These are phyloP conservation scores for Patella ulyssiponensis DNA, from an alignment of 2,888 invertebrate genomes.

Conservation along the genomic window DNA sequence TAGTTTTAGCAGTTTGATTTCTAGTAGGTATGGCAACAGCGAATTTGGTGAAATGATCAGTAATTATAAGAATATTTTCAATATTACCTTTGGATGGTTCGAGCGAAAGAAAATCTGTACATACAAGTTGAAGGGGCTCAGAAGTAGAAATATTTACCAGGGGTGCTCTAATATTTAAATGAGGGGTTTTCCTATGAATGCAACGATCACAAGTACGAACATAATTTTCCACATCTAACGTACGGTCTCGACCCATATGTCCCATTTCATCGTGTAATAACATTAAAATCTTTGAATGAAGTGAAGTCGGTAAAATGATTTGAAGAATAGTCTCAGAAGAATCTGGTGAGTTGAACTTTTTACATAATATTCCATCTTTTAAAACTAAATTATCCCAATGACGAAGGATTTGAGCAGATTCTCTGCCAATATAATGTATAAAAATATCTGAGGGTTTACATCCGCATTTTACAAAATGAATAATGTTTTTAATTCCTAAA, in stretches of 20 bases:
- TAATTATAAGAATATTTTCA: conserved; percentile 24
- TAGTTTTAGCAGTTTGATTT: conserved; percentile 35
- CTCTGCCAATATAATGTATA: background rate
- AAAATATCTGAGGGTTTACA: background rate
- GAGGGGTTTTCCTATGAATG: conserved; percentile 22
- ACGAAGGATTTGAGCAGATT: background rate
- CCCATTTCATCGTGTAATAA: conserved; percentile 23
- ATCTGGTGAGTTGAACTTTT: background rate
- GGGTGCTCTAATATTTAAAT: conserved; percentile 1
- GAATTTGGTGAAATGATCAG: conserved; percentile 32
- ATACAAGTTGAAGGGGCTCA: conserved; percentile 34
- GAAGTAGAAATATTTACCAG: conserved; percentile 19
- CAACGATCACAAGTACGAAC: conserved; percentile 21
- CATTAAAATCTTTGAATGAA: background rate
- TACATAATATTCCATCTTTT: background rate
- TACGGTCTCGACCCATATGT: conserved; percentile 21
- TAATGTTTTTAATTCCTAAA: background rate
- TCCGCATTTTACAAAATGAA: background rate
- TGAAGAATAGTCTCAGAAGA: background rate
- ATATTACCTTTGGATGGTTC: conserved; percentile 24
- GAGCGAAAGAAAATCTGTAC: conserved; percentile 34
- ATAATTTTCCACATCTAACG: conserved; percentile 8
- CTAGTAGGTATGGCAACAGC: conserved; percentile 29
- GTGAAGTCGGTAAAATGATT: conserved; percentile 7
- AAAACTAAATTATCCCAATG: background rate